phyloP scores from a whole-genome alignment of 30 jellyfish, hydroid and myxozoan genomes.

The Pseudorhiza aurosa region DNA sequence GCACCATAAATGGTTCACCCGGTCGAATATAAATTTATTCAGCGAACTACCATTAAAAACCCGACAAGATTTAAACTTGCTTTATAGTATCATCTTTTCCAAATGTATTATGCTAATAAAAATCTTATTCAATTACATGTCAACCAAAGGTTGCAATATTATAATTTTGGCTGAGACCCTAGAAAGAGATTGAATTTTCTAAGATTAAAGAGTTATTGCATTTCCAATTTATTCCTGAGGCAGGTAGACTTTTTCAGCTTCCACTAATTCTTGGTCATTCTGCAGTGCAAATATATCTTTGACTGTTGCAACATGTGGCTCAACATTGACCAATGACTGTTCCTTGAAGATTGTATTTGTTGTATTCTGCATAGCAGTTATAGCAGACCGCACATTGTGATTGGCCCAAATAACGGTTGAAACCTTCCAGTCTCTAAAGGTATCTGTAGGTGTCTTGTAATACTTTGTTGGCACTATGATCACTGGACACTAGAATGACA shows the following conservation, averaged over 20 bases:
- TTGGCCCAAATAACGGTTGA: slow-evolving; percentile 96
- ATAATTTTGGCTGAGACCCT: too few relatives aligned
- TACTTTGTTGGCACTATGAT: slow-evolving; percentile 93
- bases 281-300: slow-evolving; percentile 92
- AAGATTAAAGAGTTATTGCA: too few relatives aligned
- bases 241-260: slow-evolving; percentile 87
- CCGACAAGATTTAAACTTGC: too few relatives aligned
- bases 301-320: slow-evolving; percentile 88
- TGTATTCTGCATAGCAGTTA: slow-evolving; percentile 91
- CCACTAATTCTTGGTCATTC: slow-evolving; percentile 86
- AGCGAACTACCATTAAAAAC: too few relatives aligned
- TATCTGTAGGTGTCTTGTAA: slow-evolving; percentile 92
- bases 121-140: too few relatives aligned
- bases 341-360: slow-evolving; percentile 79
- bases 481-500: slow-evolving; percentile 77
- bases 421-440: slow-evolving; percentile 89
- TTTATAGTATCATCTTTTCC: too few relatives aligned
- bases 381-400: slow-evolving; percentile 86
- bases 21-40: too few relatives aligned
- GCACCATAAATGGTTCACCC: too few relatives aligned
- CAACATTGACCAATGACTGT: slow-evolving; percentile 78
- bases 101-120: too few relatives aligned
- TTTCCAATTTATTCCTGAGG: slow-evolving; percentile 83
- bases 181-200: too few relatives aligned
- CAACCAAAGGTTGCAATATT: too few relatives aligned